Base-by-base conservation (phyloP, 2,888 invertebrate species). In the Lasioglossum calceatum region DNA sequence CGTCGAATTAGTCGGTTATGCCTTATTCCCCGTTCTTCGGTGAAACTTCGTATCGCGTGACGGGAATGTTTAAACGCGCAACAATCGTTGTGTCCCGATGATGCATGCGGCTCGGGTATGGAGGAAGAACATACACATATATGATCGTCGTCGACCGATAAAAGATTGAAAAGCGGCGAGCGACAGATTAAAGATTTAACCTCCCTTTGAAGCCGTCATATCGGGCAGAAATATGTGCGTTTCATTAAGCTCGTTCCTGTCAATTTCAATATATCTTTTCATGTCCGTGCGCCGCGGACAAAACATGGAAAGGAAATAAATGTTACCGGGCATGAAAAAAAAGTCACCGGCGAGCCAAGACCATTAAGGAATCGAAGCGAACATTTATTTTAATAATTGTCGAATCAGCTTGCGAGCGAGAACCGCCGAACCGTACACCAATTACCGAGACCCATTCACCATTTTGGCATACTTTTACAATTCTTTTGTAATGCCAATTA, bases 1-100 rank as follows among this genome's bases (percentile, higher is more conserved):
- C 77, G 77, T 39, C 77, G 70, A 91, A 92, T 92, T 92, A 90
- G 88, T 91, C 84, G 80, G 84, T 80, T 90, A 88, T 88, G 84
- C 85, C 87, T 73, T 86, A 87, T 87, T 88, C 75, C 86, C 82
- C 84, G 84, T 91, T 89, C 79, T 75, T 77, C 72, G 67, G 27
- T 54, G 74, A 84, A 82, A 73, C 50, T 70, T 39, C 32, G 73
- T 79, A 78, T 94, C 93, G 94, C 94, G 94, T 94, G 94, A 93
- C 94, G 92, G 90, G 91, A 92, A 93, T 93, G 92, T 94, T 58
- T 93, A 93, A 93, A 93, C 93, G 90, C 90, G 93, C 92, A 87
- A 91, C 88, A 90, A 72, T 72, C 42, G 39, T n/a, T 54, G 70
- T 71, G 39, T 70, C 44, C 44, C 44, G 72, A 92, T 87, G 90